Percentiles rank a stretch among this genome's conserved stretches.
Evolutionary conservation across 2,888 invertebrate genomes (phyloP).

Genomic region (Pandemis cinnamomeana): DNA sequence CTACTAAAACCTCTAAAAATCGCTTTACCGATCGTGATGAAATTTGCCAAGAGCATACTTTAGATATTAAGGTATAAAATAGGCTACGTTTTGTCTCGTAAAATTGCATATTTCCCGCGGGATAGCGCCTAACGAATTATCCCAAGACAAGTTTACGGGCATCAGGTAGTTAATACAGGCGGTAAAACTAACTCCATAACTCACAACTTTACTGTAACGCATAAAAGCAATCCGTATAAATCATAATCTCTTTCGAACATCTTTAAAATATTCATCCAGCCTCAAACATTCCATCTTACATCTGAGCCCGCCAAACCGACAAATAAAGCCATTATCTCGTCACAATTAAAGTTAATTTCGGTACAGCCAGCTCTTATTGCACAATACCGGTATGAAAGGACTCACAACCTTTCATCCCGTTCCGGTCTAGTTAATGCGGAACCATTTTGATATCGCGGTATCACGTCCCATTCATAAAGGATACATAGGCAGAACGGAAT

Average conservation of each 20-base stretch:
- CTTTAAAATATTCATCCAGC: background rate
- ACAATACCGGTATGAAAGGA: slow-evolving; percentile 14
- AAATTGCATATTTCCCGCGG: no score
- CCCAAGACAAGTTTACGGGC: no score
- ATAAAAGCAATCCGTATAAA: background rate
- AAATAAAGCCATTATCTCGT: slow-evolving; percentile 4
- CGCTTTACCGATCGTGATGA: no score
- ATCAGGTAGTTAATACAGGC: no score
- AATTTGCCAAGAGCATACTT: no score
- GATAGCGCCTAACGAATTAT: no score
- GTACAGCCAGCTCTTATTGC: slow-evolving; percentile 5
- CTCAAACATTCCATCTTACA: background rate
- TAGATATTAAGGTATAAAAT: no score
- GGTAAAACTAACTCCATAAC: background rate
- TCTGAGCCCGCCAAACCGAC: background rate
- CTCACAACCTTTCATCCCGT: slow-evolving; percentile 20
- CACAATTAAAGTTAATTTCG: slow-evolving; percentile 10
- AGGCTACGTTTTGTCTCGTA: no score
- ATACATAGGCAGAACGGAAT: slow-evolving; percentile 9
- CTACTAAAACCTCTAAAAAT: no score
- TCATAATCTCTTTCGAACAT: background rate
- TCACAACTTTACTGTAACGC: background rate
- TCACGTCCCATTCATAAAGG: slow-evolving; percentile 25
- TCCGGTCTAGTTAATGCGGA: slow-evolving; percentile 17
- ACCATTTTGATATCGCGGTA: slow-evolving; percentile 23